Evolutionary conservation across 2,797 vertebrate genomes (phyloP), one percentile per base, ranked within the genome.

Genomic region (Bucorvus abyssinicus): DNA sequence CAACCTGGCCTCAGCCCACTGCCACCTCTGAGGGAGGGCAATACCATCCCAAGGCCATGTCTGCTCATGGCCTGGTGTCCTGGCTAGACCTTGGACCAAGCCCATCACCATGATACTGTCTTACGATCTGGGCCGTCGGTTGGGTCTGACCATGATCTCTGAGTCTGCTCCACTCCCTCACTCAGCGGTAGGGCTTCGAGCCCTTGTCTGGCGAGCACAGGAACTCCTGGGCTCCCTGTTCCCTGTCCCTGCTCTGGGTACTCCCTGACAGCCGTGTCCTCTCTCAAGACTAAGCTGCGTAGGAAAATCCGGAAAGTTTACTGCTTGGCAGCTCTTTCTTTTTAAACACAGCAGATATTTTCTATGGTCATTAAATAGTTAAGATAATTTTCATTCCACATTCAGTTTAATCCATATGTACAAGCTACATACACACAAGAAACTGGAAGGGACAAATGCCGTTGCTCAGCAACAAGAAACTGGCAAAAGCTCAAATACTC

Each of bases 401-500:
- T 86, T 75, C 81, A 84, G 56, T 94, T 96, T 95, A 96, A 96
- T 96, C 92, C 87, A 88, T 96, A 93, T 61, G 67, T 95, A 93
- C 91, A 95, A 91, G 79, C 93, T 60, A 61, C 88, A 81, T 42
- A 87, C 75, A 81, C 34, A 34, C 78, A 89, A 83, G 94, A 93
- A 96, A 96, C 69, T 96, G 84, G 93, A 96, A 89, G 91, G 95
- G 89, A 96, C 91, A 96, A 97, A 92, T 96, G 87, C 86, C 0
- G 96, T 97, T 97, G 97, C 97, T 94, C 91, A 94, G 97, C 97
- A 97, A 97, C 97, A 91, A 96, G 96, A 68, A 96, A 84, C 84
- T 94, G 96, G 95, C 94, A 95, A 90, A 80, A 95, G 71, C 94
- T 95, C 95, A 94, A 93, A 86, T 82, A 75, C 76, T 95, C 77